These are phyloP conservation scores for Caenorhabditis inopinata DNA, from an alignment of 1,140 invertebrate species.

Conservation along the genomic window DNA sequence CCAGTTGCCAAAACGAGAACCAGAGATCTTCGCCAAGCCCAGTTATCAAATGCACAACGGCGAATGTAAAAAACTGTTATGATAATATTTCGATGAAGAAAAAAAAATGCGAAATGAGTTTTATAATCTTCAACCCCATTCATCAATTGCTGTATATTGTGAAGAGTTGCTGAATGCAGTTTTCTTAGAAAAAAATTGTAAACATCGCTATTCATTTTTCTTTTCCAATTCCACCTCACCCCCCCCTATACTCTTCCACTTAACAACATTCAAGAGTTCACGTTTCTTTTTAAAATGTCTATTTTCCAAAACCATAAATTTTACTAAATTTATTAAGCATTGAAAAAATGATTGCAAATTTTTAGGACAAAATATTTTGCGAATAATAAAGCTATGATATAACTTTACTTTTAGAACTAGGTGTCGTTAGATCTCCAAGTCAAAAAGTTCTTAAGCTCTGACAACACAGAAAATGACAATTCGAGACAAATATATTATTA, in stretches of 20 bases:
- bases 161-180: background rate
- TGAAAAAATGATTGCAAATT: background rate
- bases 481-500: too few relatives aligned
- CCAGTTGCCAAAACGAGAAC: too few relatives aligned
- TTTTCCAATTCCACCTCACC: background rate
- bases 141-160: constrained; percentile 25
- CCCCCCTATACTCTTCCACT: background rate
- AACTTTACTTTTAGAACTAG: background rate
- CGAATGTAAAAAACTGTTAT: too few relatives aligned
- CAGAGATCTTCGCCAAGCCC: too few relatives aligned
- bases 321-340: too few relatives aligned
- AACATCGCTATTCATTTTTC: background rate
- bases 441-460: background rate
- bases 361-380: background rate
- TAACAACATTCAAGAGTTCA: background rate
- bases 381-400: constrained; percentile 15
- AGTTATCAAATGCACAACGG: too few relatives aligned
- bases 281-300: too few relatives aligned
- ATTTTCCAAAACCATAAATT: too few relatives aligned
- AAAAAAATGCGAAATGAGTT: too few relatives aligned
- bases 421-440: background rate
- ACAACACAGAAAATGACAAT: constrained; percentile 13
- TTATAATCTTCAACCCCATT: too few relatives aligned
- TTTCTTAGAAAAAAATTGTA: background rate
- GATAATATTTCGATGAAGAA: too few relatives aligned